Evolutionary conservation across 2,888 invertebrate species (phyloP).

Genomic region (Drosophila greeni): DNA sequence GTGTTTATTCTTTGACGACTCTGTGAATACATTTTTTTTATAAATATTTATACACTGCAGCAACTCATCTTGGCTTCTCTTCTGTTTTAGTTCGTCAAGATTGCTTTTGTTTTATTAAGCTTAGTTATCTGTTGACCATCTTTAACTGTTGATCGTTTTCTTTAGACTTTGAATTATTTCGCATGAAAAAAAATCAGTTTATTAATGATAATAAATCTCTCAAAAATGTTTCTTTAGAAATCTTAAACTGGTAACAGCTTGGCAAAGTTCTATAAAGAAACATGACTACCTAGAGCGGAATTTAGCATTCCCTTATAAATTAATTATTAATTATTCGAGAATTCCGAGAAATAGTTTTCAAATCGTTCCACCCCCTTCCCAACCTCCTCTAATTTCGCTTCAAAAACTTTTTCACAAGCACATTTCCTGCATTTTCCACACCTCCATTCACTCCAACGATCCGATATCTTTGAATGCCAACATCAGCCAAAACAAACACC

Average conservation of each 20-base stretch:
- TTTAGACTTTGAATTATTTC: not conserved
- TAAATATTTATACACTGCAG: not conserved
- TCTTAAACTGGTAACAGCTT: not conserved
- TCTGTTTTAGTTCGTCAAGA: not conserved
- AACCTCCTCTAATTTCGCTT: not conserved
- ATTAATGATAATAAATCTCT: not conserved
- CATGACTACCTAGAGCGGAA: too few relatives aligned
- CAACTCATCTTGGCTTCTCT: too few relatives aligned
- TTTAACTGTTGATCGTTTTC: not conserved
- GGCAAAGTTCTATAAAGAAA: not conserved
- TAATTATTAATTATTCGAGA: not conserved
- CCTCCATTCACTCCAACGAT: constrained; percentile 8
- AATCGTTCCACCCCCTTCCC: not conserved
- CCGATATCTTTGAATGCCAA: constrained; percentile 27
- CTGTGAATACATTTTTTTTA: not conserved
- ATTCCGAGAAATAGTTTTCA: not conserved
- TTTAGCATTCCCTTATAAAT: too few relatives aligned
- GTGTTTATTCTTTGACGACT: not conserved
- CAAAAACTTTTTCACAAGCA: constrained; percentile 6
- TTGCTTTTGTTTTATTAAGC: not conserved
- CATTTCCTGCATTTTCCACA: not conserved
- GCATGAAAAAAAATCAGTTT: too few relatives aligned
- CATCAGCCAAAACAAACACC: constrained; percentile 33
- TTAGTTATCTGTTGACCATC: not conserved
- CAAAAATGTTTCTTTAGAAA: not conserved